Conservation (phyloP, 2,797 vertebrate species). For the Phyllotis vaccarum region DNA sequence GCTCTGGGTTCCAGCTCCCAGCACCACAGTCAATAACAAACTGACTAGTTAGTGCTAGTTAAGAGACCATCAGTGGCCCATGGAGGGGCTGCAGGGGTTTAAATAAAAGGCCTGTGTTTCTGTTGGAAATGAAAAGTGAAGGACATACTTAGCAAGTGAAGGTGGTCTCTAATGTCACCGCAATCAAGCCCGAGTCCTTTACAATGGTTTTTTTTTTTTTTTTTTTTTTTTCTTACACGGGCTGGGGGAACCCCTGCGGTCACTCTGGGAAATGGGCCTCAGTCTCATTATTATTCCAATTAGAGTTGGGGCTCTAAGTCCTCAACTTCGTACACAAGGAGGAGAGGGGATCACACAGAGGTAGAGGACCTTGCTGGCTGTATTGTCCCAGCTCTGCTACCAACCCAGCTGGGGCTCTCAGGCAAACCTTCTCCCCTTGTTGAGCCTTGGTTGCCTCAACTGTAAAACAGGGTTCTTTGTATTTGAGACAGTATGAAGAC, state of each 20-base stretch:
- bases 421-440: background rate
- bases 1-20: background rate
- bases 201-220: conserved; percentile 73
- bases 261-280: conserved; percentile 59
- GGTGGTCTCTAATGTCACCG: conserved; percentile 48
- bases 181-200: conserved; percentile 58
- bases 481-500: background rate
- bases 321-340: conserved; percentile 30
- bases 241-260: background rate
- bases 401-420: background rate
- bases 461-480: background rate
- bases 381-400: background rate
- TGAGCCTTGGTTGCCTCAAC: background rate
- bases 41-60: background rate
- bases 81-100: background rate
- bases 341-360: background rate
- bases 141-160: conserved; percentile 75
- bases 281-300: conserved; percentile 80
- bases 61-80: conserved; percentile 4
- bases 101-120: conserved; percentile 27
- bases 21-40: background rate
- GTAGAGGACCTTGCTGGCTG: background rate
- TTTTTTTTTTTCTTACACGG: conserved; percentile 62
- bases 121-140: conserved; percentile 67
- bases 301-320: conserved; percentile 20